These are phyloP conservation scores for Lichenostomus cassidix DNA, from an alignment of 2,113 vertebrate species.

Conservation along the genomic window DNA sequence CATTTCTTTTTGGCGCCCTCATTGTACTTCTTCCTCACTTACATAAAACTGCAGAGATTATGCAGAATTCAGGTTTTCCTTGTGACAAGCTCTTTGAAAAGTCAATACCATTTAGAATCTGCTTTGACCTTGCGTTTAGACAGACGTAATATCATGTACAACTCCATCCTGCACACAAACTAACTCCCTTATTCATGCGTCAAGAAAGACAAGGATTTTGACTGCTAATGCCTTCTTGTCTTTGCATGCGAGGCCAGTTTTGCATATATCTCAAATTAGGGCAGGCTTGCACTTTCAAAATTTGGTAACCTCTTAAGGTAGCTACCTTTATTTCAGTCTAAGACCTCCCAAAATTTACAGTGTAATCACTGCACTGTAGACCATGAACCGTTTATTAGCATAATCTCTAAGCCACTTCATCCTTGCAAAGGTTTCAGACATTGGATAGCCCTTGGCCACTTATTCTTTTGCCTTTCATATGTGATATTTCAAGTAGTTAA, in stretches of 20 bases:
- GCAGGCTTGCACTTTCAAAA: background rate
- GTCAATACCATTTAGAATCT: conserved; percentile 16
- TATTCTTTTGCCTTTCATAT: background rate
- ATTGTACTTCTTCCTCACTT: background rate
- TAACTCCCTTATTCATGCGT: background rate
- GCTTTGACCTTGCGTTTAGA: conserved; percentile 39
- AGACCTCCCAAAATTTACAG: background rate
- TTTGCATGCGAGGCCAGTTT: background rate
- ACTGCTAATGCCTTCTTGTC: background rate
- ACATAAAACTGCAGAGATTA: conserved; percentile 4
- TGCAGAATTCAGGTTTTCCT: conserved; percentile 13
- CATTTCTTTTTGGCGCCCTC: background rate
- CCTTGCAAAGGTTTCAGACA: background rate
- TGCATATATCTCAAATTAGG: background rate
- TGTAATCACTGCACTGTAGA: background rate
- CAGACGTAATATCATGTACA: background rate
- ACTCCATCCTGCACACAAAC: conserved; percentile 10
- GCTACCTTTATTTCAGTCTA: background rate
- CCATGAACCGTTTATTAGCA: background rate
- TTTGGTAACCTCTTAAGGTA: background rate
- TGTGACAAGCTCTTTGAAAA: conserved; percentile 27
- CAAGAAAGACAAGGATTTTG: conserved; percentile 5
- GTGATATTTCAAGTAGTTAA: background rate
- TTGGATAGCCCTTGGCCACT: background rate
- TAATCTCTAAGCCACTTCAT: background rate